phyloP scores from a whole-genome alignment of 2,797 vertebrate genomes.

The Allobates femoralis region DNA sequence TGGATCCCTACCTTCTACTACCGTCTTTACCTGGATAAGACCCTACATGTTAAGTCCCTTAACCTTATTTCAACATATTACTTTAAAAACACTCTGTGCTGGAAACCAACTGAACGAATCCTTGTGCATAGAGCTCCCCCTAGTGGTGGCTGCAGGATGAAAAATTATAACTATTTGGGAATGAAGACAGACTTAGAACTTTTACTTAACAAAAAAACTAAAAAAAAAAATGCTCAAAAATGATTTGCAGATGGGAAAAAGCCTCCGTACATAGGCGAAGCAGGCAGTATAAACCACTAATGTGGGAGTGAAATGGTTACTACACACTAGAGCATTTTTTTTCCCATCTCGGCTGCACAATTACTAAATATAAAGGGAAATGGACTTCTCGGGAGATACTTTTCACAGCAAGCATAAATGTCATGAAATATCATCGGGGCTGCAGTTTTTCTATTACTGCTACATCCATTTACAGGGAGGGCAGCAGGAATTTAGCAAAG shows the following conservation, averaged over 20 bases:
- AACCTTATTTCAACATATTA: too few relatives aligned
- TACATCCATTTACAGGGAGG: slow-evolving; percentile 15
- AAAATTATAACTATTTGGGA: neutral
- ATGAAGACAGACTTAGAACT: neutral
- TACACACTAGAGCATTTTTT: neutral
- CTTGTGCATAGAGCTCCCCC: neutral
- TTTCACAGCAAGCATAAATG: slow-evolving; percentile 11
- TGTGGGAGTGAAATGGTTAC: neutral
- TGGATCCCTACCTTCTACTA: too few relatives aligned
- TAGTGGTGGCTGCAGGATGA: neutral
- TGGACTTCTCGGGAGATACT: slow-evolving; percentile 9
- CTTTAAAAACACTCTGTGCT: too few relatives aligned
- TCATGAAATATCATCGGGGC: slow-evolving; percentile 21
- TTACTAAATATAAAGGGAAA: neutral
- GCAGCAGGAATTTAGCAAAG: slow-evolving; percentile 1
- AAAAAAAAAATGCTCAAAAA: too few relatives aligned
- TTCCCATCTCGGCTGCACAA: neutral
- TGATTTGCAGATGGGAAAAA: too few relatives aligned
- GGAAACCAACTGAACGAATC: neutral
- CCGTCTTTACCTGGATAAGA: too few relatives aligned
- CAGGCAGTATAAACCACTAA: neutral
- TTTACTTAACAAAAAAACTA: too few relatives aligned
- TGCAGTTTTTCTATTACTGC: slow-evolving; percentile 9
- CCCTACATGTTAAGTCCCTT: too few relatives aligned
- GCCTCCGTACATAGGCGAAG: too few relatives aligned